Conservation (phyloP, 2,797 vertebrate genomes). For the Urosaurus nigricauda region DNA sequence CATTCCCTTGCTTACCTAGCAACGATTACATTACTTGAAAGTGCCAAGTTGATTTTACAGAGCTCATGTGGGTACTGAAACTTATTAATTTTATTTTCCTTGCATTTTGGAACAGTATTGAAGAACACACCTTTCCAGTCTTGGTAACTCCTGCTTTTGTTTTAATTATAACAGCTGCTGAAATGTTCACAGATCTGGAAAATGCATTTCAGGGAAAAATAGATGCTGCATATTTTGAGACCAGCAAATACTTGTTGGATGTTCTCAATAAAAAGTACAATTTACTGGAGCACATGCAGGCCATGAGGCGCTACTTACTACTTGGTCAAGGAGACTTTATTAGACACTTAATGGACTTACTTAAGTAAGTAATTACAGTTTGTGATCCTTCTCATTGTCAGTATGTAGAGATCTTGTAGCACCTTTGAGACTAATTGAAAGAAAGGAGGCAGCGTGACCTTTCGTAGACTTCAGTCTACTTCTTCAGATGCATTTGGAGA, state of each 20-base stretch:
- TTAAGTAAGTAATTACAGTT: slow-evolving; percentile 87
- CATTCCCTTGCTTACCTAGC: background rate
- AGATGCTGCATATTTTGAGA: slow-evolving; percentile 95
- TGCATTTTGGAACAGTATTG: slow-evolving; percentile 19
- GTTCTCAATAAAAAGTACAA: slow-evolving; percentile 95
- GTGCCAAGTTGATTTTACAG: background rate
- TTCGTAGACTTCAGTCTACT: no score
- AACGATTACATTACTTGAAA: background rate
- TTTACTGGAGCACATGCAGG: slow-evolving; percentile 95
- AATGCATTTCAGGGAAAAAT: slow-evolving; percentile 96
- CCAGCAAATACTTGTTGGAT: slow-evolving; percentile 94
- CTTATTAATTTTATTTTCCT: background rate
- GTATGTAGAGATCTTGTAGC: background rate
- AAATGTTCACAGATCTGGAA: slow-evolving; percentile 95
- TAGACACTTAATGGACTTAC: slow-evolving; percentile 97
- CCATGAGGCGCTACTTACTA: slow-evolving; percentile 96
- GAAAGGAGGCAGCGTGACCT: no score
- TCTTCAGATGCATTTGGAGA: no score
- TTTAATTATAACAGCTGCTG: slow-evolving; percentile 81
- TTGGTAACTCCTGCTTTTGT: slow-evolving; percentile 20
- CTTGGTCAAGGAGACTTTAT: slow-evolving; percentile 99
- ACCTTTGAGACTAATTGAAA: no score
- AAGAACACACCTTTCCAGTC: slow-evolving; percentile 10
- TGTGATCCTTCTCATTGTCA: slow-evolving; percentile 41
- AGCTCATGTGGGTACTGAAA: background rate